Evolutionary conservation across 1,140 invertebrate species (phyloP).

Genomic region (Bradysia coprophila): DNA sequence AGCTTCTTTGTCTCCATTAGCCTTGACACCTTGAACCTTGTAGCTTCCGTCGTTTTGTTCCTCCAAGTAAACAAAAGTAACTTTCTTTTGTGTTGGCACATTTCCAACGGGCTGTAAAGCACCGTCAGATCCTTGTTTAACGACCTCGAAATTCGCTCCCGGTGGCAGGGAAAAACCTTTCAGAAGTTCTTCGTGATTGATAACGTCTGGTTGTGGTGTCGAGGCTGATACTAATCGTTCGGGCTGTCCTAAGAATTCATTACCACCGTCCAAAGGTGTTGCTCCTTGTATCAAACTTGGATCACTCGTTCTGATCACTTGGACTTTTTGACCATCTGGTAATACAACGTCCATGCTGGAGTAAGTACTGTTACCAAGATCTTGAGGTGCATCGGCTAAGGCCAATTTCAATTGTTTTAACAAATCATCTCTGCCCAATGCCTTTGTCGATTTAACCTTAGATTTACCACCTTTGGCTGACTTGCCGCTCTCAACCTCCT

Average conservation of each 20-base stretch:
- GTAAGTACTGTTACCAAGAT: conserved; percentile 44
- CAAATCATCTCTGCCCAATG: conserved; percentile 33
- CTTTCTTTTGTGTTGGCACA: conserved; percentile 49
- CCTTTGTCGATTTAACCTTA: conserved; percentile 16
- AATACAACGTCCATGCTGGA: conserved; percentile 50
- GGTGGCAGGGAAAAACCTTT: conserved; percentile 52
- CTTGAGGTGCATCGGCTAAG: conserved; percentile 39
- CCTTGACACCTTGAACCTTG: conserved; percentile 60
- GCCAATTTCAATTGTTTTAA: conserved; percentile 51
- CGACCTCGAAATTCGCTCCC: conserved; percentile 54
- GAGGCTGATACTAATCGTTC: not conserved
- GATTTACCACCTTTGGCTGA: conserved; percentile 14
- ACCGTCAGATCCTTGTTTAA: conserved; percentile 49
- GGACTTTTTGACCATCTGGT: conserved; percentile 52
- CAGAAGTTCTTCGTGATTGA: conserved; percentile 46
- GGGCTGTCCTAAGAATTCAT: not conserved
- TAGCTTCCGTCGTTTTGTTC: conserved; percentile 66
- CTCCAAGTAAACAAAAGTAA: conserved; percentile 67
- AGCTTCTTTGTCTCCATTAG: conserved; percentile 47
- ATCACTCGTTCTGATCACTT: conserved; percentile 44
- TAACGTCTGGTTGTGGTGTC: not conserved
- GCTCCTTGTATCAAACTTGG: conserved; percentile 37
- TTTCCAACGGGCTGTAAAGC: conserved; percentile 49
- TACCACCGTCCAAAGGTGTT: not conserved
- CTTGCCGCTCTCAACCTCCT: conserved; percentile 4